phyloP scores from a whole-genome alignment of 2,797 vertebrate genomes.

The Tympanoctomys barrerae region DNA sequence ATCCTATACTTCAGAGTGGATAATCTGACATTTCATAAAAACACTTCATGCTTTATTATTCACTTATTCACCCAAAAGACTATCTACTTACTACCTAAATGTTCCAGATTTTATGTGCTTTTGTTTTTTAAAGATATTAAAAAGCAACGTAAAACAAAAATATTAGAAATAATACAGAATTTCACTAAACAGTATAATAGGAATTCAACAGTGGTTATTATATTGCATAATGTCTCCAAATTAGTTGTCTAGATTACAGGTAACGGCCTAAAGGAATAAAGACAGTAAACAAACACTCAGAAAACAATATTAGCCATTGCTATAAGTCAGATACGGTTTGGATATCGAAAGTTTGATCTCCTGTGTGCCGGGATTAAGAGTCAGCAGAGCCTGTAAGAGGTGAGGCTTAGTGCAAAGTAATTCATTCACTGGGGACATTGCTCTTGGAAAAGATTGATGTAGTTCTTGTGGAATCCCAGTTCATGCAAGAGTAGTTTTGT shows the following conservation, averaged over 20 bases:
- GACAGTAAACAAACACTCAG: neutral
- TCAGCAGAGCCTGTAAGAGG: neutral
- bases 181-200: too few relatives aligned
- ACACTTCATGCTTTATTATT: neutral
- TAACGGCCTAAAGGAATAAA: constrained; percentile 14
- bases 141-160: too few relatives aligned
- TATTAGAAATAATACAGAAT: too few relatives aligned
- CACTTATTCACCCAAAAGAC: constrained; percentile 4
- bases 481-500: neutral
- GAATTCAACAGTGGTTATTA: too few relatives aligned
- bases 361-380: neutral
- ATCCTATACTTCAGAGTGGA: neutral
- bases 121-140: too few relatives aligned
- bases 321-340: neutral
- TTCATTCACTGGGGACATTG: neutral
- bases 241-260: neutral
- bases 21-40: constrained; percentile 9
- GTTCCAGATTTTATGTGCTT: neutral
- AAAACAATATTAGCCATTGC: neutral
- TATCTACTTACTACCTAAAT: constrained; percentile 12
- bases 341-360: neutral
- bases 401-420: neutral
- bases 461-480: neutral
- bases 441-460: neutral
- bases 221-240: too few relatives aligned